phyloP scores from a whole-genome alignment of 2,113 vertebrate species.

The Cyprinodon tularosa region DNA sequence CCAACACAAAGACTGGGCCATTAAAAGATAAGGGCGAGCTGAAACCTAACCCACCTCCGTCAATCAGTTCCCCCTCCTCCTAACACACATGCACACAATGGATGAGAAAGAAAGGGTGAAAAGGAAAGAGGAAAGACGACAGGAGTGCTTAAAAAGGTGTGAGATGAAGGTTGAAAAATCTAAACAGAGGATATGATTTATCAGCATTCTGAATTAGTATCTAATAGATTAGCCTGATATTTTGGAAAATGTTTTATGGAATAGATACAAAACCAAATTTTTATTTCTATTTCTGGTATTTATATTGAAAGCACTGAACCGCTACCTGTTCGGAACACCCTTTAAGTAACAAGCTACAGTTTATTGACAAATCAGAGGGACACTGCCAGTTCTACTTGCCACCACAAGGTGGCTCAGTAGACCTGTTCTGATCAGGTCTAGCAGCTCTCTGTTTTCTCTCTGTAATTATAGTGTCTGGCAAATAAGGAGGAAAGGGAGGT shows the following conservation, averaged over 20 bases:
- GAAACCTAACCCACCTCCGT: slow-evolving; percentile 76
- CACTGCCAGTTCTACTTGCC: slow-evolving; percentile 14
- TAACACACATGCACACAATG: slow-evolving; percentile 25
- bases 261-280: not conserved
- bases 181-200: slow-evolving; percentile 6
- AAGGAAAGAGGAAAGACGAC: slow-evolving; percentile 7
- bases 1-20: slow-evolving; percentile 79
- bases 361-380: slow-evolving; percentile 55
- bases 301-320: not conserved
- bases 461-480: slow-evolving; percentile 58
- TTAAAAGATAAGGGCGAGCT: slow-evolving; percentile 81
- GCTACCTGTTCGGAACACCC: not conserved
- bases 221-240: not conserved
- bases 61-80: slow-evolving; percentile 60
- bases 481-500: slow-evolving; percentile 17
- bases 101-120: slow-evolving; percentile 41
- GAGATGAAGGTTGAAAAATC: slow-evolving; percentile 1
- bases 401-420: slow-evolving; percentile 69
- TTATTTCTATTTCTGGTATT: not conserved
- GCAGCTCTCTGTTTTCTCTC: slow-evolving; percentile 19
- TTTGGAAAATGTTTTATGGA: not conserved
- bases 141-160: slow-evolving; percentile 8
- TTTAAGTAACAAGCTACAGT: slow-evolving; percentile 23
- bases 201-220: not conserved
- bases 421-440: slow-evolving; percentile 4